A percentile compares a stretch with the other conserved stretches of the same genome.
phyloP scores from a whole-genome alignment of 2,888 invertebrate genomes.

The Adelphocoris suturalis region DNA sequence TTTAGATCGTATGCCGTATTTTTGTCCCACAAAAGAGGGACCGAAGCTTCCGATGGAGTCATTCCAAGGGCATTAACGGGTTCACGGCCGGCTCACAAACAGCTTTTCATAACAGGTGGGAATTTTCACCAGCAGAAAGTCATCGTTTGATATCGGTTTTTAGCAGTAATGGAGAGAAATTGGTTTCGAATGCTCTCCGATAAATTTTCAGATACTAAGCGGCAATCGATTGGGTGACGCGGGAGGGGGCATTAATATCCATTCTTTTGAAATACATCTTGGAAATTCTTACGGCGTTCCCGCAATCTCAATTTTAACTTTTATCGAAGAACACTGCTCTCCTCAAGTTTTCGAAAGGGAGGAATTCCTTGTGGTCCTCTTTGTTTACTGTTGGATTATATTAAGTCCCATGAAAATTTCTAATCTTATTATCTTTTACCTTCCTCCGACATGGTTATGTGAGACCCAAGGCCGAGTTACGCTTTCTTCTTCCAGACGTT shows the following conservation, averaged over 20 bases:
- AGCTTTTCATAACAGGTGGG: constrained; percentile 35
- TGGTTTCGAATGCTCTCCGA: constrained; percentile 7
- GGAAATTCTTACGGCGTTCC: neutral
- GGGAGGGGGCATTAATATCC: constrained; percentile 24
- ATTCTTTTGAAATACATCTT: constrained; percentile 10
- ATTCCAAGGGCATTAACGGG: constrained; percentile 15
- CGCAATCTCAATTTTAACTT: constrained; percentile 36
- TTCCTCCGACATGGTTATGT: no score
- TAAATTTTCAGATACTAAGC: neutral
- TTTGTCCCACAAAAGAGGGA: neutral
- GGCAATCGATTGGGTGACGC: neutral
- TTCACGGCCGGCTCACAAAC: constrained; percentile 27
- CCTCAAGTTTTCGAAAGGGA: neutral
- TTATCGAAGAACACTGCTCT: neutral
- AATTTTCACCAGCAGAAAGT: constrained; percentile 2
- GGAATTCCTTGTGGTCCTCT: neutral
- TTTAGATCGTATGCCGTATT: constrained; percentile 39
- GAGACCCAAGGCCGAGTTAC: no score
- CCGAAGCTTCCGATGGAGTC: constrained; percentile 21
- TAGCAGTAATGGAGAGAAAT: constrained; percentile 16
- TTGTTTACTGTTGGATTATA: neutral
- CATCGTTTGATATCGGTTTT: constrained; percentile 8
- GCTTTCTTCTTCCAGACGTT: no score
- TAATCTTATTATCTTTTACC: no score
- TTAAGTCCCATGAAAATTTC: neutral